phyloP scores from a whole-genome alignment of 2,113 vertebrate species.

The Petrocephalus zakoni region DNA sequence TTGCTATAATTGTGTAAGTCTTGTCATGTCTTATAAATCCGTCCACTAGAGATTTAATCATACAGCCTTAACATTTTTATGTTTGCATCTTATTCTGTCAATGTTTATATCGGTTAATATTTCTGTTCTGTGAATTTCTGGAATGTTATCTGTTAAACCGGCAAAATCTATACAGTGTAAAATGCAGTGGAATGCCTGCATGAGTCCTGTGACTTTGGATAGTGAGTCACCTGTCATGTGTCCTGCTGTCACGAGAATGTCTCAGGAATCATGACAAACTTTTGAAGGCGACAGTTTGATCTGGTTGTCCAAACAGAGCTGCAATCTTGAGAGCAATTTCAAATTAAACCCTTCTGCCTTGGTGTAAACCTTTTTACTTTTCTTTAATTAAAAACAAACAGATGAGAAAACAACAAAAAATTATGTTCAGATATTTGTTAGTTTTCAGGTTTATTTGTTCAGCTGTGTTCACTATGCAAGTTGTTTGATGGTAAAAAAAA shows the following conservation, averaged over 20 bases:
- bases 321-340: neutral
- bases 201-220: neutral
- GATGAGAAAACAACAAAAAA: neutral
- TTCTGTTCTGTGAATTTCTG: neutral
- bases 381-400: neutral
- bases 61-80: neutral
- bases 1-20: neutral
- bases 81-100: conserved; percentile 1
- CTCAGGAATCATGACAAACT: neutral
- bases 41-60: neutral
- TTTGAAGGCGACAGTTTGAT: neutral
- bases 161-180: neutral
- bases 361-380: neutral
- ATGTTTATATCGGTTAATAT: neutral
- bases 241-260: neutral
- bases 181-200: neutral
- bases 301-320: neutral
- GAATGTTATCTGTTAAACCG: neutral
- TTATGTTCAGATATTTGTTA: neutral
- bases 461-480: neutral
- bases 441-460: neutral
- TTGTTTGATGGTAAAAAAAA: neutral
- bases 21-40: neutral
- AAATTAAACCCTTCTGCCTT: neutral
- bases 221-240: neutral